Base-by-base conservation (phyloP, 2,888 invertebrate species). In the Mermis nigrescens region DNA sequence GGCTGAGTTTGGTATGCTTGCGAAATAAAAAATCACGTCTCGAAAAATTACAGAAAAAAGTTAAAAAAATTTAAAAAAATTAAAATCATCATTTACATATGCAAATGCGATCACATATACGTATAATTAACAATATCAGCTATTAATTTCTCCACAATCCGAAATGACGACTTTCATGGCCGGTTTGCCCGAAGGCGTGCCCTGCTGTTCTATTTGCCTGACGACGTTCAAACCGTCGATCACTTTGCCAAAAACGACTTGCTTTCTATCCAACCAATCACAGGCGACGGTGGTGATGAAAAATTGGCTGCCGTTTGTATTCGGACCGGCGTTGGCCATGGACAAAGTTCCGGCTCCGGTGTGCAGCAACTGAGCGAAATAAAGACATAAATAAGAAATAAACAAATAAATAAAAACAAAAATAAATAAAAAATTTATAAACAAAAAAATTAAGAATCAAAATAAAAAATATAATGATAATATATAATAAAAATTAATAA, bases 251-350 rank as follows among this genome's bases (percentile, higher is more conserved):
- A 98, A 98, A 0, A 94, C 95, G 7, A 95, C 94, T 76, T 98
- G 95, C 72, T 95, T 95, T 31, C 82, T 82, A 76, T 98, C 94
- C 60, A 98, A 74, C 92, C 79, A 83, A 73, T 46, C 69, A 0
- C 70, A 69, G 58, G 70, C 66, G 55, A 66, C 83, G 12, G 87
- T 87, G 68, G 88, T 86, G 31, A 98, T 79, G 72, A 95, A 98
- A 77, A 98, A 98, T 76, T 98, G 95, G 3, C 92, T 92, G 7
- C 92, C 92, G 76, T 98, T 98, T 51, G 86, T 84, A 70, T 94
- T 90, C 1, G 89, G 82, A 0, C 95, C 95, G 0, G 91, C 91
- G 77, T 98, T 98, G 0, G 95, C 98, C 98, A 98, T 98, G 24
- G 94, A 92, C 28, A 95, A 74, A 7, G 84, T 85, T 1, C 95